These are phyloP conservation scores for Iselma pallidipennis DNA, from an alignment of 2,888 invertebrate species.

Conservation along the genomic window DNA sequence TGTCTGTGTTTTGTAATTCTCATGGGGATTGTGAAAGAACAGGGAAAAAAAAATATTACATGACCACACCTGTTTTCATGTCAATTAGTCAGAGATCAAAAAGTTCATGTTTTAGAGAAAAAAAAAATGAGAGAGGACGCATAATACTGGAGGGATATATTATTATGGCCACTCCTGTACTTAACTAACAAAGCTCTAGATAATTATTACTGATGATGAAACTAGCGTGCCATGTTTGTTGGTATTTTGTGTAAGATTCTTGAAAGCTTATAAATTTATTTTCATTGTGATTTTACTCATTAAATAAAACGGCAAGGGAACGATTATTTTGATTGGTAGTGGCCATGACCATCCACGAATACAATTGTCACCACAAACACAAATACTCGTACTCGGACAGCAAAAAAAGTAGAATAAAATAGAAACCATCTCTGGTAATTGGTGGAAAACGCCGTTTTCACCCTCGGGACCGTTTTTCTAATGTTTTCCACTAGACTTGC, in stretches of 20 bases:
- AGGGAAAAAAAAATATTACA: too few relatives aligned
- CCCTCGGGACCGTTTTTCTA: too few relatives aligned
- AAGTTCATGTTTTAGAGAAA: neutral
- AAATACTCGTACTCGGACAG: too few relatives aligned
- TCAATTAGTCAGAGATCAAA: conserved; percentile 23
- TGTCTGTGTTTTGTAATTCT: neutral
- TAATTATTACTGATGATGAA: conserved; percentile 38
- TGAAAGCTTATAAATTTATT: conserved; percentile 36
- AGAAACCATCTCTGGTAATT: neutral
- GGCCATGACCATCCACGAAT: neutral
- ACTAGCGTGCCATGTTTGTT: conserved; percentile 30
- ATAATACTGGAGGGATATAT: conserved; percentile 13
- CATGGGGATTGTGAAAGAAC: neutral
- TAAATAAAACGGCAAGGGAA: conserved; percentile 30
- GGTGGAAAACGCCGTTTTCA: neutral
- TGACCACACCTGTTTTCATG: conserved; percentile 9
- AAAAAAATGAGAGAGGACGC: neutral
- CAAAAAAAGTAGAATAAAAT: too few relatives aligned
- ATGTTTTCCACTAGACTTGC: too few relatives aligned
- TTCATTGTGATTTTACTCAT: conserved; percentile 31
- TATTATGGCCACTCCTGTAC: conserved; percentile 26
- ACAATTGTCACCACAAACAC: too few relatives aligned
- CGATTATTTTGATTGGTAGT: neutral
- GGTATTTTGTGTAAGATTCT: conserved; percentile 23
- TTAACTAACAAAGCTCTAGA: conserved; percentile 19